Base-by-base conservation (phyloP, 1,140 invertebrate species). In the Adoxophyes honmai region DNA sequence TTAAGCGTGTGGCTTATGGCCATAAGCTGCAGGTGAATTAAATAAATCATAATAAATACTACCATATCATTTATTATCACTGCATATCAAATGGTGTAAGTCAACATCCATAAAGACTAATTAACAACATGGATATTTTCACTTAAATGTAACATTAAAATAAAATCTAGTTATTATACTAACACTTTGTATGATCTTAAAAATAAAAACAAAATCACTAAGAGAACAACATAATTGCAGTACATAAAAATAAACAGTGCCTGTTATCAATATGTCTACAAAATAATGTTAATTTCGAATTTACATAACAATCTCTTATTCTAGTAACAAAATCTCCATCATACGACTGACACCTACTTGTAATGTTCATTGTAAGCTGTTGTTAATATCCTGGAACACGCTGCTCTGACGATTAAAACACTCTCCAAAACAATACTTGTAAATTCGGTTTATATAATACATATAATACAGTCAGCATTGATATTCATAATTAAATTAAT, bases 91-190 rank as follows among this genome's bases (percentile, higher is more conserved):
- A 81, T 86, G 81, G 79, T 86, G 78, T 80, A 83, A 81, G 78
- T 85, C 75, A 85, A 86, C 83, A 85, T 84, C 83, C 81, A 86
- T 86, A 86, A 71, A 84, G 62, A 86, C 81, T 85, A 86, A 85
- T 85, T 78, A 86, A 86, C 83, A 86, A 86, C 81, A 86, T 86
- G 81, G 83, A 84, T 84, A 78, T 78, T 70, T 76, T 85, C 59
- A 78, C 78, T 80, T 86, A 85, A 76, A 75, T 71, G 21, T 66
- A 64, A 59, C 76, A 76, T 70, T 77, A 67, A 76, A 74, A 77
- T 73, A 73, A 74, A 75, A 73, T 69, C 70, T 76, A 75, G 78
- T 68, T 66, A 68, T 66, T 70, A 78, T 64, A 78, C 60, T 70
- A 80, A 80, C 68, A 83, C 70, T 78, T 67, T 28, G 21, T 28